Conservation (phyloP, 2,888 invertebrate genomes). For the Torymus aiolomorphi region DNA sequence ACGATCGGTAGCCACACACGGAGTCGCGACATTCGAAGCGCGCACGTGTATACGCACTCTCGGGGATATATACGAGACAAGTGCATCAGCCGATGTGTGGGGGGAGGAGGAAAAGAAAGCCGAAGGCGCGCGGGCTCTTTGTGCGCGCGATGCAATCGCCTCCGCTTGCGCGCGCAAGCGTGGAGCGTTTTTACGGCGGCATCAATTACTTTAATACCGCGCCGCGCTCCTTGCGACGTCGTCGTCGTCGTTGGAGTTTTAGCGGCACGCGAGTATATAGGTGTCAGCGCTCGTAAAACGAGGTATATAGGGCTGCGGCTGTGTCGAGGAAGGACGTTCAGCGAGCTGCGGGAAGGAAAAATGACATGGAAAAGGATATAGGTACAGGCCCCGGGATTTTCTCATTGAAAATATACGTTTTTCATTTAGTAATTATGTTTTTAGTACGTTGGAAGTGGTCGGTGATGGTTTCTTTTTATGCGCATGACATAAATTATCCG, state of each 20-base stretch:
- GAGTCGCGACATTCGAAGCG: no score
- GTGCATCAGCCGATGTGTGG: conserved; percentile 7
- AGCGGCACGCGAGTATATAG: conserved; percentile 7
- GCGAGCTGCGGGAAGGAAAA: no score
- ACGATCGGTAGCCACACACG: no score
- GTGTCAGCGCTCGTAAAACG: conserved; percentile 37
- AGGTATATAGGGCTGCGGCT: not conserved
- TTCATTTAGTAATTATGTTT: not conserved
- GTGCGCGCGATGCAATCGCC: conserved; percentile 19
- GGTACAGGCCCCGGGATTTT: no score
- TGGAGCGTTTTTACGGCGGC: conserved; percentile 67
- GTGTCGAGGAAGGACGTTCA: no score
- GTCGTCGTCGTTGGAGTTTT: conserved; percentile 21
- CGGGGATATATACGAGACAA: conserved; percentile 15
- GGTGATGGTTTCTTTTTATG: not conserved
- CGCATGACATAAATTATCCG: no score
- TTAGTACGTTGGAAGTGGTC: not conserved
- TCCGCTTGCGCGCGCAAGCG: not conserved
- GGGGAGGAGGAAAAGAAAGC: not conserved
- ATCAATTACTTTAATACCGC: conserved; percentile 72
- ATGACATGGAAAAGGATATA: no score
- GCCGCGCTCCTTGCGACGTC: conserved; percentile 12
- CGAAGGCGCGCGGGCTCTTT: not conserved
- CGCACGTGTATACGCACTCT: no score
- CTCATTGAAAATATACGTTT: conserved; percentile 1